Evolutionary conservation across 1,140 invertebrate genomes (phyloP), one percentile per base, ranked within the genome.

Genomic region (Drosophila insularis): DNA sequence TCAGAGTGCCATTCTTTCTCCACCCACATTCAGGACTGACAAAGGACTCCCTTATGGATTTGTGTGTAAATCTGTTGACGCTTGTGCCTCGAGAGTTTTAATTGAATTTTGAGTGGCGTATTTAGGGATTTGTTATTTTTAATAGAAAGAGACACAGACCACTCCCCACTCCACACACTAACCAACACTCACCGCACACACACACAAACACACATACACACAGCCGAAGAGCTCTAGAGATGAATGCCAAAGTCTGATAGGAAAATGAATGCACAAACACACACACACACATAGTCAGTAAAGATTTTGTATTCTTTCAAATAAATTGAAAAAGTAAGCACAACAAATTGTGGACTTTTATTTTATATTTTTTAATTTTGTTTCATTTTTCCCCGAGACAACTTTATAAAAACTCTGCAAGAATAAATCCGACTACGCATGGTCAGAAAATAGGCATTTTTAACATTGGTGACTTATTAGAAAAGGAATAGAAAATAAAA

Each of bases 91-190:
- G 81, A 81, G 78, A 87, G 79, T 82, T 89, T 87, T 87, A 87
- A 87, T 87, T 87, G 82, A 87, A 87, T 87, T 87, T 89, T 87
- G 82, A 87, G 80, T 87, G 82, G 69, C 69, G 84, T 87, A 82
- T 80, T 86, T 86, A 87, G 81, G 82, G 81, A 87, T 86, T 86
- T 87, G 81, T 87, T 86, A 87, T 87, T 87, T 86, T 81, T 87
- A 86, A 87, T 86, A 81, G 82, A 87, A 87, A 76, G 76, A 63
- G 68, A 72, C 53, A 50, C 4, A 14, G 13, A 50, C 43, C 43
- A 50, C 8, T 21, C 8, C 14, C 8, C 2, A 27, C 27, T 27
- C 27, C 43, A 19, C 14, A 46, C 4, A 4, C 14, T 2, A 27
- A 27, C 39, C n/a, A 3, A 6, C 40, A 14, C n/a, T 6, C 14